phyloP scores from a whole-genome alignment of 2,888 invertebrate genomes.

The Allophyes oxyacanthae region DNA sequence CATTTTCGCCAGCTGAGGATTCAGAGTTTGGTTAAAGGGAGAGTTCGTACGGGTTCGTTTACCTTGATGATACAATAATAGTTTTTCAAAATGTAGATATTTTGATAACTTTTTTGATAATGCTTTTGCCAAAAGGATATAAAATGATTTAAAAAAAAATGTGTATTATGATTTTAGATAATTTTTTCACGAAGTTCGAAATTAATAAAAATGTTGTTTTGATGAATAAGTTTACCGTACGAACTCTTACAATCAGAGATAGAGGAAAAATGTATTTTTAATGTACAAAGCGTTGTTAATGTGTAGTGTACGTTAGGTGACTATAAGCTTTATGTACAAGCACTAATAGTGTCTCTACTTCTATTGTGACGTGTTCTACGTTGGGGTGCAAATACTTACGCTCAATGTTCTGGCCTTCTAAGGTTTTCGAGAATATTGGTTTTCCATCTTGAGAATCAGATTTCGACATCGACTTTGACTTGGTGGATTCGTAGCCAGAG shows the following conservation, averaged over 20 bases:
- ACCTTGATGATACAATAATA: slow-evolving; percentile 38
- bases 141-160: too few relatives aligned
- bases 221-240: slow-evolving; percentile 63
- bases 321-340: slow-evolving; percentile 87
- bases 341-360: slow-evolving; percentile 80
- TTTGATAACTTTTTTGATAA: background rate
- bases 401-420: slow-evolving; percentile 94
- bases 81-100: too few relatives aligned
- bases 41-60: slow-evolving; percentile 73
- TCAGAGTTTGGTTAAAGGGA: slow-evolving; percentile 70
- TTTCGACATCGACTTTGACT: slow-evolving; percentile 66
- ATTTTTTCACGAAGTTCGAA: background rate
- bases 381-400: slow-evolving; percentile 90
- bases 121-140: too few relatives aligned
- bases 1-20: slow-evolving; percentile 94
- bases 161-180: background rate
- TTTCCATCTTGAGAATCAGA: slow-evolving; percentile 87
- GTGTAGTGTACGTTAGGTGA: slow-evolving; percentile 82
- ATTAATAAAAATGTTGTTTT: background rate
- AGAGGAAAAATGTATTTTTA: slow-evolving; percentile 33
- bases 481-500: slow-evolving; percentile 67
- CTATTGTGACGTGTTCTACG: slow-evolving; percentile 59
- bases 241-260: slow-evolving; percentile 66
- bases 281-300: slow-evolving; percentile 79
- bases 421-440: slow-evolving; percentile 92